Evolutionary conservation across 2,888 invertebrate species (phyloP).

Genomic region (Tenthredo notha): DNA sequence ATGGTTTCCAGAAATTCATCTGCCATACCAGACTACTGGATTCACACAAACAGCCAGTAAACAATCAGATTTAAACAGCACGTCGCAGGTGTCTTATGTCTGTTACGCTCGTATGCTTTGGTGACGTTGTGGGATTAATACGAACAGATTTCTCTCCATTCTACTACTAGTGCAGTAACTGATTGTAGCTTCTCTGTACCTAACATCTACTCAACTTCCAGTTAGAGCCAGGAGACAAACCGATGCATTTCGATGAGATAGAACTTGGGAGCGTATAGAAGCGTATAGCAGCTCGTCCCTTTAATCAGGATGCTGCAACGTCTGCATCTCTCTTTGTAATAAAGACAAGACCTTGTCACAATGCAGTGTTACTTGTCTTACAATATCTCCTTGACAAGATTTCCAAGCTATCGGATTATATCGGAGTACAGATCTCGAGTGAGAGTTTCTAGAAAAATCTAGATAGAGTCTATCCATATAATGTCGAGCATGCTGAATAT

Average conservation of each 20-base stretch:
- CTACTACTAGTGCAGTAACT: not conserved
- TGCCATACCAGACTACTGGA: not conserved
- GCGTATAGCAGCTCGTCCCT: not conserved
- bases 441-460: conserved; percentile 8
- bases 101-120: conserved; percentile 13
- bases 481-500: no score
- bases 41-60: not conserved
- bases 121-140: conserved; percentile 38
- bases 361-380: conserved; percentile 63
- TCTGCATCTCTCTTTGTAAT: conserved; percentile 10
- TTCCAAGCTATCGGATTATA: conserved; percentile 72
- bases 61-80: conserved; percentile 35
- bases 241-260: conserved; percentile 47
- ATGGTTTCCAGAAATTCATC: not conserved
- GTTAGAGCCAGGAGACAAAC: conserved; percentile 31
- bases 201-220: conserved; percentile 38
- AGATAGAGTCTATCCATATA: not conserved
- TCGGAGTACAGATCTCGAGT: conserved; percentile 55
- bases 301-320: conserved; percentile 34
- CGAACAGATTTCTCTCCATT: conserved; percentile 21
- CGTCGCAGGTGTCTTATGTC: conserved; percentile 21
- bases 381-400: conserved; percentile 62
- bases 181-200: conserved; percentile 15
- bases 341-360: conserved; percentile 37
- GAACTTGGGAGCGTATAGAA: not conserved